Conservation (phyloP, 2,888 invertebrate genomes). For the Napeogenes inachia region DNA sequence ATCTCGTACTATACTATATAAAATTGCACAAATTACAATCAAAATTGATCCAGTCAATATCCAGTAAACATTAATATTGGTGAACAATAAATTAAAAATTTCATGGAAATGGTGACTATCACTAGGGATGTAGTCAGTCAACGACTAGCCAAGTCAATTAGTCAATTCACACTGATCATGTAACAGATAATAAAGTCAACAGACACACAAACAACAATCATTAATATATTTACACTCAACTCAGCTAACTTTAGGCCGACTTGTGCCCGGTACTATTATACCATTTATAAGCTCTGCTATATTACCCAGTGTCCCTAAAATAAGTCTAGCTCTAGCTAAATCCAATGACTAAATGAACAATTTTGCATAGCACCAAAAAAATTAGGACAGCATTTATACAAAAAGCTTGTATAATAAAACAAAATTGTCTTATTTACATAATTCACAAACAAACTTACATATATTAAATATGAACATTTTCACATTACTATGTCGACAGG, state of each 20-base stretch:
- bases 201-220: slow-evolving; percentile 31
- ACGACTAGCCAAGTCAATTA: slow-evolving; percentile 35
- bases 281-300: slow-evolving; percentile 36
- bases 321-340: slow-evolving; percentile 33
- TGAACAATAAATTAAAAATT: slow-evolving; percentile 49
- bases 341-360: slow-evolving; percentile 34
- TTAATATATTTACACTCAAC: slow-evolving; percentile 19
- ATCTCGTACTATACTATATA: slow-evolving; percentile 30
- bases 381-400: slow-evolving; percentile 46
- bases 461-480: too few relatives aligned
- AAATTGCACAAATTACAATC: slow-evolving; percentile 68
- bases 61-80: slow-evolving; percentile 37
- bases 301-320: slow-evolving; percentile 33
- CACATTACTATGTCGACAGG: slow-evolving; percentile 15
- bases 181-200: slow-evolving; percentile 32
- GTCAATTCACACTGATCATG: slow-evolving; percentile 7
- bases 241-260: slow-evolving; percentile 30
- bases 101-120: slow-evolving; percentile 50
- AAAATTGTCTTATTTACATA: slow-evolving; percentile 5
- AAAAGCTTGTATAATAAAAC: slow-evolving; percentile 32
- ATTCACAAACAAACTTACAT: too few relatives aligned
- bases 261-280: slow-evolving; percentile 26
- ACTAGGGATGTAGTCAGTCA: slow-evolving; percentile 70
- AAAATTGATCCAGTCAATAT: slow-evolving; percentile 73
- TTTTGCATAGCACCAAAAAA: slow-evolving; percentile 63